A percentile compares a stretch with the other conserved stretches of the same genome.
Evolutionary conservation across 2,797 vertebrate genomes (phyloP).

Genomic region (Martes flavigula): DNA sequence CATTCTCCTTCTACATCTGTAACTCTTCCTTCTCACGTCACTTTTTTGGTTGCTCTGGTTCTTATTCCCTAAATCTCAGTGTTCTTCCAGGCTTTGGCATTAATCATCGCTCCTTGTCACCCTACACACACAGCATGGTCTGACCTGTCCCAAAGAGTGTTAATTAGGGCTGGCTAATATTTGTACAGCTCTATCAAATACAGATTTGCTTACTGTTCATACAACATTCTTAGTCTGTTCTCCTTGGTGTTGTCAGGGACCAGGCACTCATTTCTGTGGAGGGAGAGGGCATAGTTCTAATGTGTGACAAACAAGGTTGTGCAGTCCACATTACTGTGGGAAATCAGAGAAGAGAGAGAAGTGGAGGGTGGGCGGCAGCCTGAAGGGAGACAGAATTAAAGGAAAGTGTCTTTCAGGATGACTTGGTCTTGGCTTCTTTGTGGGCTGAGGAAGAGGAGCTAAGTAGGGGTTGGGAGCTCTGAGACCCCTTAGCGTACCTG

Average conservation of each 20-base stretch:
- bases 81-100: not conserved
- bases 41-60: not conserved
- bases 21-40: not conserved
- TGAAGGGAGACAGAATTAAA: not conserved
- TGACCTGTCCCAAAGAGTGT: not conserved
- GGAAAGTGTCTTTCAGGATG: not conserved
- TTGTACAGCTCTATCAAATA: accelerated
- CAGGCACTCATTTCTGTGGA: not conserved
- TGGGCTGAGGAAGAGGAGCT: not conserved
- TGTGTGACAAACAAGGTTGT: not conserved
- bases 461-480: not conserved
- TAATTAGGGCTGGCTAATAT: not conserved
- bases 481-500: not conserved
- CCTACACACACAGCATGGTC: accelerated
- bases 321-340: not conserved
- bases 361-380: too few relatives aligned
- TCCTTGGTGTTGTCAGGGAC: not conserved
- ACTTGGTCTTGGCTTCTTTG: not conserved
- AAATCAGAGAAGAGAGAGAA: too few relatives aligned
- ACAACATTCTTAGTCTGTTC: not conserved
- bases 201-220: not conserved
- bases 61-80: not conserved
- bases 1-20: not conserved
- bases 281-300: not conserved
- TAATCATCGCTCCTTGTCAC: not conserved